phyloP scores from a whole-genome alignment of 2,113 vertebrate genomes.

The Suncus etruscus region DNA sequence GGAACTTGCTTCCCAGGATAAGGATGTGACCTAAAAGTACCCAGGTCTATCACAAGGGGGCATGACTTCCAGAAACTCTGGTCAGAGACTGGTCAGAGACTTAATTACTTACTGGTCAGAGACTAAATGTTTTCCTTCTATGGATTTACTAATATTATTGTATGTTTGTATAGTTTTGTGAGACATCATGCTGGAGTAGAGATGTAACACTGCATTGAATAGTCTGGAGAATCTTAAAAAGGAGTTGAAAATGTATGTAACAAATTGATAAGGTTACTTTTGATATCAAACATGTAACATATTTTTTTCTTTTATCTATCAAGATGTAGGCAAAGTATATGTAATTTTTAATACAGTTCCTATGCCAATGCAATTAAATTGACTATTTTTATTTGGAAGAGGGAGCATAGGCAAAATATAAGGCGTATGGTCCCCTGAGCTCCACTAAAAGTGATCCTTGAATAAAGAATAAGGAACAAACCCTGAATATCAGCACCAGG shows the following conservation, averaged over 20 bases:
- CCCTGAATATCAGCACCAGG: too few species aligned
- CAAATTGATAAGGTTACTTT: background rate
- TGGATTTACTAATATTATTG: too few species aligned
- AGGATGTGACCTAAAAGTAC: background rate
- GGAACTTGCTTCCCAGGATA: background rate
- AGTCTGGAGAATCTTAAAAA: background rate
- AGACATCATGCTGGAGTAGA: background rate
- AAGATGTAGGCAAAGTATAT: background rate
- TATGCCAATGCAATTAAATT: background rate
- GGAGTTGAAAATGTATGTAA: background rate
- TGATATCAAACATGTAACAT: background rate
- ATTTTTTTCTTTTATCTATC: background rate
- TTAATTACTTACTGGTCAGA: too few species aligned
- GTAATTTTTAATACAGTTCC: background rate
- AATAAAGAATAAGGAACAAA: too few species aligned
- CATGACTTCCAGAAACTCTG: too few species aligned
- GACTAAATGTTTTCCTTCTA: too few species aligned
- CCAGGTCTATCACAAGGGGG: fast-evolving
- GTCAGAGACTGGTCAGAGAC: too few species aligned
- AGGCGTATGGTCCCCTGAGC: too few species aligned
- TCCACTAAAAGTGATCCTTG: too few species aligned
- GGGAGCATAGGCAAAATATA: too few species aligned
- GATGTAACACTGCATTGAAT: background rate
- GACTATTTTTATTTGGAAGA: background rate
- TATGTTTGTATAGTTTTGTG: background rate